A percentile compares a stretch with the other conserved stretches of the same genome.
Evolutionary conservation across 2,113 vertebrate species (phyloP).

Genomic region (Hippoglossus stenolepis): DNA sequence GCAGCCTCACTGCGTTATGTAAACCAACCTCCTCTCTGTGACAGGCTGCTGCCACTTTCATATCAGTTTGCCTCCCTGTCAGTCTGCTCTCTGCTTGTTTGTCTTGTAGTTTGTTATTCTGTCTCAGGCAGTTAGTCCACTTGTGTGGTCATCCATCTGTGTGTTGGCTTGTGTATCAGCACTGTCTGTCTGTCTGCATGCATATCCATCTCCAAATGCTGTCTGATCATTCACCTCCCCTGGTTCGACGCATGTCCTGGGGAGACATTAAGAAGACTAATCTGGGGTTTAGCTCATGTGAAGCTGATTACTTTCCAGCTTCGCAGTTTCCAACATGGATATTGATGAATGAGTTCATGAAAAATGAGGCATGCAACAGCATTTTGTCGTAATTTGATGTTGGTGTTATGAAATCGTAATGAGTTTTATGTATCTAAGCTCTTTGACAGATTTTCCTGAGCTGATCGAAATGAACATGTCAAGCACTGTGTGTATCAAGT

Average conservation of each 20-base stretch:
- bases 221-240: constrained; percentile 14
- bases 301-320: constrained; percentile 58
- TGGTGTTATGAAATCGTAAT: constrained; percentile 49
- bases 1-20: constrained; percentile 3
- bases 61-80: constrained; percentile 17
- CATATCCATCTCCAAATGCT: constrained; percentile 26
- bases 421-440: constrained; percentile 26
- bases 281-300: constrained; percentile 57
- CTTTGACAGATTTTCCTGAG: constrained; percentile 7
- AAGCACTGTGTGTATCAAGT: constrained; percentile 8
- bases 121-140: constrained; percentile 5
- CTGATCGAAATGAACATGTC: constrained; percentile 22
- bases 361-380: constrained; percentile 24
- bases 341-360: constrained; percentile 53
- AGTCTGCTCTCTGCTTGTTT: constrained; percentile 25
- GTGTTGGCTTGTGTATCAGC: constrained; percentile 24
- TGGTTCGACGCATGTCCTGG: constrained; percentile 6
- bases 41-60: constrained; percentile 26
- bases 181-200: constrained; percentile 30
- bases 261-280: constrained; percentile 58
- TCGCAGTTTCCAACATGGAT: constrained; percentile 52
- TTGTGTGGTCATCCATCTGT: constrained; percentile 51
- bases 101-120: constrained; percentile 35
- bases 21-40: constrained; percentile 37
- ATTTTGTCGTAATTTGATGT: constrained; percentile 31